These are phyloP conservation scores for Cottus gobio DNA, from an alignment of 2,113 vertebrate genomes.

Conservation along the genomic window DNA sequence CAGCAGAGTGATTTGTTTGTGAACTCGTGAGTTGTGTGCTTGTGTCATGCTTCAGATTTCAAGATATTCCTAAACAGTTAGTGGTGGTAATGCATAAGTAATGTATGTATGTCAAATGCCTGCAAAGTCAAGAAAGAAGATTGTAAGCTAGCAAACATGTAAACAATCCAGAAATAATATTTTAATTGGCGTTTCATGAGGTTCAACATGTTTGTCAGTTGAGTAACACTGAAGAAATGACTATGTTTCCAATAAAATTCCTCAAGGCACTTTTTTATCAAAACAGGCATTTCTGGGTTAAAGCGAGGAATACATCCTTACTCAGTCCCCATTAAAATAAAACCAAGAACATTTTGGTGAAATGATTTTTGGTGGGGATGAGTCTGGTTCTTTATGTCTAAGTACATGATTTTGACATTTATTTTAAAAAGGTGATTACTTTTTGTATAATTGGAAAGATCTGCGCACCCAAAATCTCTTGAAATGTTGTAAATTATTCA, in stretches of 20 bases:
- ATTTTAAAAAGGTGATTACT: constrained; percentile 4
- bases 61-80: neutral
- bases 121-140: neutral
- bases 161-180: neutral
- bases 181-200: neutral
- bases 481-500: constrained; percentile 41
- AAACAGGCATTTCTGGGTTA: neutral
- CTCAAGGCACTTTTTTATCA: neutral
- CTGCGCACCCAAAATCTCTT: constrained; percentile 11
- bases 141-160: neutral
- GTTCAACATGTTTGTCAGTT: neutral
- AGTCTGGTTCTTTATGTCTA: neutral
- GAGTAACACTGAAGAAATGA: neutral
- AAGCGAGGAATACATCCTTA: neutral
- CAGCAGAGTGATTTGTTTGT: neutral
- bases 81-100: neutral
- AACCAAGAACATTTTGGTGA: constrained; percentile 1
- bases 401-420: neutral
- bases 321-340: neutral
- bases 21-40: neutral
- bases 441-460: constrained; percentile 18
- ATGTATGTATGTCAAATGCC: neutral
- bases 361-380: neutral
- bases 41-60: too few species aligned
- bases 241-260: neutral